These are phyloP conservation scores for Parapristionchus giblindavisi DNA, from an alignment of 2,888 invertebrate genomes.

Conservation along the genomic window DNA sequence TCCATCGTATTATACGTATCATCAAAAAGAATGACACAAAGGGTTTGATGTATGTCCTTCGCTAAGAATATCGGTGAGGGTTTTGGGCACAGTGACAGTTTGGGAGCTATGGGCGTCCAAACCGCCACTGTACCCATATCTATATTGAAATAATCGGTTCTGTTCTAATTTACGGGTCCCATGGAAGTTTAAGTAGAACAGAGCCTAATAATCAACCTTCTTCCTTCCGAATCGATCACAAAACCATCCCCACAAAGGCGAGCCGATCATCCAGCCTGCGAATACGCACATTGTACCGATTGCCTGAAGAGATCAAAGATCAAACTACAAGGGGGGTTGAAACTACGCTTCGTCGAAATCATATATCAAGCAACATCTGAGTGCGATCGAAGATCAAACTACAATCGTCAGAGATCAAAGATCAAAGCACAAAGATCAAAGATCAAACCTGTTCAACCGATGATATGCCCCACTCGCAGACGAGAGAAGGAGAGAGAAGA, in stretches of 20 bases:
- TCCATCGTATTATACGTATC: too few relatives aligned
- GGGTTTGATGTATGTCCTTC: too few relatives aligned
- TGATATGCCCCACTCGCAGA: slow-evolving; percentile 89
- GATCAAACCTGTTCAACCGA: slow-evolving; percentile 23
- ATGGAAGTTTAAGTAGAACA: too few relatives aligned
- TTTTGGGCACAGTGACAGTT: too few relatives aligned
- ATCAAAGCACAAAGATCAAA: background rate
- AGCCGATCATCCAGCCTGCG: slow-evolving; percentile 94
- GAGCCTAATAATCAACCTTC: slow-evolving; percentile 44
- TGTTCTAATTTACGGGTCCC: too few relatives aligned
- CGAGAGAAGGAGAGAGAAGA: slow-evolving; percentile 88
- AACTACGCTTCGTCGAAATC: background rate
- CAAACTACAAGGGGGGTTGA: background rate
- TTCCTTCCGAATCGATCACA: slow-evolving; percentile 76
- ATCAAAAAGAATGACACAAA: too few relatives aligned
- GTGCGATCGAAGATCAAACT: background rate
- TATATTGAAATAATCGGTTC: background rate
- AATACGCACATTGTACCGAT: slow-evolving; percentile 91
- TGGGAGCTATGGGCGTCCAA: too few relatives aligned
- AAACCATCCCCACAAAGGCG: slow-evolving; percentile 91
- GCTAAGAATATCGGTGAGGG: too few relatives aligned
- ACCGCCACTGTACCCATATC: background rate
- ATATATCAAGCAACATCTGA: background rate
- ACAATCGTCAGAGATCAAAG: background rate
- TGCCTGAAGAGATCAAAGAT: slow-evolving; percentile 79